These are phyloP conservation scores for Stomatorhinus ivindoensis DNA, from an alignment of 2,113 vertebrate genomes.

Conservation along the genomic window DNA sequence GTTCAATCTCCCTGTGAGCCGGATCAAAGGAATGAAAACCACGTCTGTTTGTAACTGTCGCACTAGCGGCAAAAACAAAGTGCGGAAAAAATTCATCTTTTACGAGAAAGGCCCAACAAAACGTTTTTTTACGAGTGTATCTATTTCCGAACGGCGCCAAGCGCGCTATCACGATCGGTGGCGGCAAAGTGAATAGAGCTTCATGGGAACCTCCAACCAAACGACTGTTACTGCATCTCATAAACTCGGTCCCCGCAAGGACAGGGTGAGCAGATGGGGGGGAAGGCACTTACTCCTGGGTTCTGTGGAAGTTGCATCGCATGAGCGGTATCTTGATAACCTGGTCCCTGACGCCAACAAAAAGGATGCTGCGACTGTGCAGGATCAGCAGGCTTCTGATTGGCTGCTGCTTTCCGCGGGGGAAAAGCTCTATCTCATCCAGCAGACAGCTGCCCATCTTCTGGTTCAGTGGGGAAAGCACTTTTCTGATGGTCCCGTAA, in stretches of 20 bases:
- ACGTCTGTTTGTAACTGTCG: background rate
- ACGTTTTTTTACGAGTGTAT: background rate
- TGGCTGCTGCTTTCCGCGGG: conserved; percentile 66
- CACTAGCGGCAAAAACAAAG: background rate
- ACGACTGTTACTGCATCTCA: background rate
- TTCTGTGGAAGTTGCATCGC: conserved; percentile 83
- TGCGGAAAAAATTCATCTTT: background rate
- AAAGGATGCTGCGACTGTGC: conserved; percentile 87
- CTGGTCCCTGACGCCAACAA: conserved; percentile 81
- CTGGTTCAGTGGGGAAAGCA: conserved; percentile 81
- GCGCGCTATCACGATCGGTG: background rate
- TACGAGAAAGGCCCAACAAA: background rate
- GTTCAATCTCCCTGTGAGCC: background rate
- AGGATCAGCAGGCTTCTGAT: conserved; percentile 84
- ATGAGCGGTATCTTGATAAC: conserved; percentile 89
- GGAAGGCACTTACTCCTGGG: conserved; percentile 68
- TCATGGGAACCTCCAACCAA: background rate
- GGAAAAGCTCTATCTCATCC: conserved; percentile 87
- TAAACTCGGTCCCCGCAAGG: background rate
- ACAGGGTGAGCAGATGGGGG: background rate
- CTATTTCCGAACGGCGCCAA: background rate
- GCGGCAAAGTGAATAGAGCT: background rate
- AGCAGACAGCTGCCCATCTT: conserved; percentile 79
- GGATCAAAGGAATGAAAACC: background rate
- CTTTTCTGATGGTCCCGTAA: conserved; percentile 90